A percentile compares a stretch with the other conserved stretches of the same genome.
phyloP scores from a whole-genome alignment of 2,888 invertebrate species.

The Rhamphomyia laevipes region DNA sequence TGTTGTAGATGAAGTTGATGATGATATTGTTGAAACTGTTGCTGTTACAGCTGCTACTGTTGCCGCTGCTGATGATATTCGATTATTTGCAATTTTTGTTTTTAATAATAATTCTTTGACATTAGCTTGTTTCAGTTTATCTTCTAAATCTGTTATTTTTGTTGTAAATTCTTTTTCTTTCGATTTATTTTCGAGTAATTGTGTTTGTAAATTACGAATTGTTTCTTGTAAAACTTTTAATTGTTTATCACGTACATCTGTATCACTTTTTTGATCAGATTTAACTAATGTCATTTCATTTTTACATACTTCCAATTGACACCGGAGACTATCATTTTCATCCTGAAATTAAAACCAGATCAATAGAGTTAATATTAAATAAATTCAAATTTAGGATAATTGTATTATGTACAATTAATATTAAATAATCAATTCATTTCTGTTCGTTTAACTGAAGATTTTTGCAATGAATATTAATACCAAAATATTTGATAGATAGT shows the following conservation, averaged over 20 bases:
- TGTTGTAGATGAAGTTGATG: background rate
- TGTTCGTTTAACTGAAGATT: too few relatives aligned
- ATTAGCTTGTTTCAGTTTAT: constrained; percentile 33
- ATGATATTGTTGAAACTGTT: constrained; percentile 23
- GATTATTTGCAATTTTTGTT: constrained; percentile 31
- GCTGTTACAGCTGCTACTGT: constrained; percentile 11
- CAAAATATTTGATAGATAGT: too few relatives aligned
- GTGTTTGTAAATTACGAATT: constrained; percentile 37
- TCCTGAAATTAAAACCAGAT: too few relatives aligned
- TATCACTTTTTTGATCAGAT: constrained; percentile 62
- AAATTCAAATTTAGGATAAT: too few relatives aligned
- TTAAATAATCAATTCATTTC: too few relatives aligned
- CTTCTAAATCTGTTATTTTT: constrained; percentile 31
- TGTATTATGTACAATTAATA: too few relatives aligned
- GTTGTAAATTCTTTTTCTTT: constrained; percentile 32
- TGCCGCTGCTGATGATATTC: constrained; percentile 11
- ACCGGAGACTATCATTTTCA: constrained; percentile 81
- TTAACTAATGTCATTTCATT: constrained; percentile 86
- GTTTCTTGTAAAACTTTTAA: constrained; percentile 47
- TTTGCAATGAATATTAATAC: too few relatives aligned
- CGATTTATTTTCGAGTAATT: constrained; percentile 33
- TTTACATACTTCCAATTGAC: constrained; percentile 86
- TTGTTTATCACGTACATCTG: constrained; percentile 77
- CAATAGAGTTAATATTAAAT: too few relatives aligned
- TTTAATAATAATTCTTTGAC: constrained; percentile 36